Evolutionary conservation across 2,888 invertebrate genomes (phyloP).

Genomic region (Amphipyra tragopoginis): DNA sequence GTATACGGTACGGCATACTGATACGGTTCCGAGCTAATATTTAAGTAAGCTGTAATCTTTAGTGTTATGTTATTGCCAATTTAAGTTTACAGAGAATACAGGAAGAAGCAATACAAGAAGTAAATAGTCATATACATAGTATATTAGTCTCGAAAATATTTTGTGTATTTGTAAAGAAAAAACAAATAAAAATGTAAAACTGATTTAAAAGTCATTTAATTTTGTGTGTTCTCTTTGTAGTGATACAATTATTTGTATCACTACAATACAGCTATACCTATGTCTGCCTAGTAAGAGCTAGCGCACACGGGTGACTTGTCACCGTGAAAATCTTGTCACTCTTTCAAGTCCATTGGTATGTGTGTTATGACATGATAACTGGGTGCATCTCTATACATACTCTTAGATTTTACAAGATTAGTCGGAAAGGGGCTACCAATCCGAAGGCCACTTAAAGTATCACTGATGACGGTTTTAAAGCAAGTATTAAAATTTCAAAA

Average conservation of each 20-base stretch:
- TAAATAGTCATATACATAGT: constrained; percentile 30
- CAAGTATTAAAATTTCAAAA: too few species aligned
- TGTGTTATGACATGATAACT: too few species aligned
- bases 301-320: too few species aligned
- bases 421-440: too few species aligned
- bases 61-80: constrained; percentile 4
- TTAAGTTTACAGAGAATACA: constrained; percentile 5
- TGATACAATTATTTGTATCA: neutral
- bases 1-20: too few species aligned
- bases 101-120: constrained; percentile 17
- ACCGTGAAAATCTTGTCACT: too few species aligned
- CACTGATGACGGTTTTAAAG: too few species aligned
- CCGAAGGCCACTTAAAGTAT: too few species aligned
- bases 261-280: neutral
- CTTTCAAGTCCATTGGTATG: too few species aligned
- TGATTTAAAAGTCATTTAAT: neutral
- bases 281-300: too few species aligned
- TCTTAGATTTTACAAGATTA: too few species aligned
- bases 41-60: neutral
- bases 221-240: constrained; percentile 1
- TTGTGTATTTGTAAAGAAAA: constrained; percentile 44
- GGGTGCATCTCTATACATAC: too few species aligned
- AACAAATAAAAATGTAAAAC: constrained; percentile 40
- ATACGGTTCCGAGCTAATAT: neutral
- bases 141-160: constrained; percentile 40